Percentiles rank a stretch among this genome's conserved stretches.
Evolutionary conservation across 2,797 vertebrate species (phyloP).

Genomic region (Rhincodon typus): DNA sequence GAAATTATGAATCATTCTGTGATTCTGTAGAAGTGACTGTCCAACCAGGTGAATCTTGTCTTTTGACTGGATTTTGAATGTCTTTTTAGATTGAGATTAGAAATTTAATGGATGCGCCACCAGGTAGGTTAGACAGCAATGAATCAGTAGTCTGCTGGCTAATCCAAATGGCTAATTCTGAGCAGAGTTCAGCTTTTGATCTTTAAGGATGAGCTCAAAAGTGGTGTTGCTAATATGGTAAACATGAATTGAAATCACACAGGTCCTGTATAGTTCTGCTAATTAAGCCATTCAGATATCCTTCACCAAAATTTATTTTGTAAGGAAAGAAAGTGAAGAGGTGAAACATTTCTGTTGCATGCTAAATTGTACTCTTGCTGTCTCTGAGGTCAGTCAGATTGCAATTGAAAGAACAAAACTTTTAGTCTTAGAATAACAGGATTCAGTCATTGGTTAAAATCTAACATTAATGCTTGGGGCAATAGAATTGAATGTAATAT

Average conservation of each 20-base stretch:
- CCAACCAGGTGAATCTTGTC: background rate
- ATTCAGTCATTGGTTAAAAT: background rate
- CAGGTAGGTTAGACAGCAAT: background rate
- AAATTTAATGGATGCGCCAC: background rate
- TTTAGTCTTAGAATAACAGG: too few relatives aligned
- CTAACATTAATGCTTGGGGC: background rate
- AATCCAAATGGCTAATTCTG: background rate
- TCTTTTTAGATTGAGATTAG: background rate
- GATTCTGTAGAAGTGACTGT: background rate
- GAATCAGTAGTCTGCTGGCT: background rate
- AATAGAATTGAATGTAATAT: too few relatives aligned
- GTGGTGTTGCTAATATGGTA: background rate
- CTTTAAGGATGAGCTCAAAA: background rate
- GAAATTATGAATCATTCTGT: background rate
- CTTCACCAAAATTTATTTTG: background rate
- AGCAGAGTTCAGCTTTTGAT: background rate
- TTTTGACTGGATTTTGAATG: background rate
- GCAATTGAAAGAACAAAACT: background rate
- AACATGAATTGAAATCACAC: background rate
- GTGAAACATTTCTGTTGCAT: background rate
- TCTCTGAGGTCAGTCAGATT: background rate
- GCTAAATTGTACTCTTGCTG: background rate
- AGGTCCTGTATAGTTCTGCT: background rate
- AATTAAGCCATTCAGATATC: background rate
- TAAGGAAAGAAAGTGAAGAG: background rate